Conservation (phyloP, 2,888 invertebrate species). For the Chouioia cunea region DNA sequence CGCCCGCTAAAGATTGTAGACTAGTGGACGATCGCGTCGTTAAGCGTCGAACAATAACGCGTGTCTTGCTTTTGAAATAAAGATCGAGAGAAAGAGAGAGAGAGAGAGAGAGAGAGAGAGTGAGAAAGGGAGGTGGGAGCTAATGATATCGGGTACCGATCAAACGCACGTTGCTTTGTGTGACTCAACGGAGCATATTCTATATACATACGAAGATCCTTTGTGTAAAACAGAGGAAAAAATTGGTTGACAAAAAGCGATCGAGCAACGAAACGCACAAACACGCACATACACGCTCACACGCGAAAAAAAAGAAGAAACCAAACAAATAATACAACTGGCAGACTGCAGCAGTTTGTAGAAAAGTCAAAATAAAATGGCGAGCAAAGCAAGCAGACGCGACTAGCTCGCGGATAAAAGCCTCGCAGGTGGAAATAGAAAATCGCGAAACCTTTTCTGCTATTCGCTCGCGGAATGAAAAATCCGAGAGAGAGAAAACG, state of each 20-base stretch:
- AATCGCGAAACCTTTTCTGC: conserved; percentile 21
- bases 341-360: conserved; percentile 6
- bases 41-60: conserved; percentile 1
- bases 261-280: neutral
- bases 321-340: too few species aligned
- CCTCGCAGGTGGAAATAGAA: conserved; percentile 27
- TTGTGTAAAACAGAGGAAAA: conserved; percentile 10
- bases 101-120: too few species aligned
- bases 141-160: too few species aligned
- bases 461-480: conserved; percentile 31
- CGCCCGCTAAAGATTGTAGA: too few species aligned
- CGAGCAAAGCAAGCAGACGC: conserved; percentile 25
- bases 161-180: too few species aligned
- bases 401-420: neutral
- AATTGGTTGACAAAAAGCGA: conserved; percentile 21
- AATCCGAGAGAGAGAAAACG: conserved; percentile 38
- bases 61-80: neutral
- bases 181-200: too few species aligned
- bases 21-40: too few species aligned
- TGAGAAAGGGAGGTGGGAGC: too few species aligned
- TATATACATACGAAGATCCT: too few species aligned
- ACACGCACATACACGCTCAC: too few species aligned
- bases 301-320: conserved; percentile 20
- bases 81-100: too few species aligned
- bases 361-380: conserved; percentile 38